phyloP scores from a whole-genome alignment of 1,140 invertebrate genomes.

The Calycopis cecrops region DNA sequence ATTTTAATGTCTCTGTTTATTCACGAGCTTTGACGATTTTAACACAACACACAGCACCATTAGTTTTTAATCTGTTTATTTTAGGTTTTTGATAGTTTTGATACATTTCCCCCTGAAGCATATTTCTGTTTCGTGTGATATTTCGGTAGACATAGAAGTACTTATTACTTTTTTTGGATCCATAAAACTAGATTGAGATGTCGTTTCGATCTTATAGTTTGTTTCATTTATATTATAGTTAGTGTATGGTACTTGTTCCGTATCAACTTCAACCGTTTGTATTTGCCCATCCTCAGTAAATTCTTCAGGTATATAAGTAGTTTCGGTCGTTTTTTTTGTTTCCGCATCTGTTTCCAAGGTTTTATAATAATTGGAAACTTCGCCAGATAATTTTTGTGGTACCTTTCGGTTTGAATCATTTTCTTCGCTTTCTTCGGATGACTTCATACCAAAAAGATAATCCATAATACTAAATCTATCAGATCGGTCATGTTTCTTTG shows the following conservation, averaged over 20 bases:
- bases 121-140: slow-evolving; percentile 90
- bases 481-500: slow-evolving; percentile 36
- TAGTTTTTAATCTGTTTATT: slow-evolving; percentile 29
- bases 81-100: slow-evolving; percentile 77
- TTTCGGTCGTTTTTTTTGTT: slow-evolving; percentile 45
- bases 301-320: slow-evolving; percentile 56
- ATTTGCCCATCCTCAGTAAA: slow-evolving; percentile 38
- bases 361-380: slow-evolving; percentile 29
- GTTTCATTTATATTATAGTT: slow-evolving; percentile 23
- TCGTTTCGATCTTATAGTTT: slow-evolving; percentile 39
- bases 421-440: slow-evolving; percentile 30
- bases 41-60: slow-evolving; percentile 24
- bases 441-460: slow-evolving; percentile 55
- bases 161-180: slow-evolving; percentile 77
- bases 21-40: slow-evolving; percentile 20
- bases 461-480: slow-evolving; percentile 64
- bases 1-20: slow-evolving; percentile 9
- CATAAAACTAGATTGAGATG: slow-evolving; percentile 67
- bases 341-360: slow-evolving; percentile 18
- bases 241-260: slow-evolving; percentile 26
- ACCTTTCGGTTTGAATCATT: slow-evolving; percentile 19
- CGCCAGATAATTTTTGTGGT: slow-evolving; percentile 9
- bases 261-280: slow-evolving; percentile 27
- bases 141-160: slow-evolving; percentile 86
- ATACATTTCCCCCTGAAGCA: slow-evolving; percentile 89